Conservation (phyloP, 2,888 invertebrate species). For the Nasonovia ribisnigri region DNA sequence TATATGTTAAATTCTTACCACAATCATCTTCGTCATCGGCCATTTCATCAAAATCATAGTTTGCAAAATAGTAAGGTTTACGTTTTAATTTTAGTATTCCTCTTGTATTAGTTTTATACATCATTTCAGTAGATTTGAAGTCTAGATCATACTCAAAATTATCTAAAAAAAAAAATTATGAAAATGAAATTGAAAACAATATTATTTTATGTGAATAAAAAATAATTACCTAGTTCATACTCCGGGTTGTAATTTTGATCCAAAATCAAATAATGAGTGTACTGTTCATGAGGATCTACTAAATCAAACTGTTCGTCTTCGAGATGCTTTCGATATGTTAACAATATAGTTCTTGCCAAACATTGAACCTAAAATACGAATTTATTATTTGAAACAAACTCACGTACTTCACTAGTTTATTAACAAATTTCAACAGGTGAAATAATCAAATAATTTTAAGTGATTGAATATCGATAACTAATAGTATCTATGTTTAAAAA, state of each 20-base stretch:
- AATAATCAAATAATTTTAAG: not conserved
- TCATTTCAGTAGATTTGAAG: not conserved
- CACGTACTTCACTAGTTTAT: not conserved
- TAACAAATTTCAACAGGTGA: not conserved
- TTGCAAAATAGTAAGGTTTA: not conserved
- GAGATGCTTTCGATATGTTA: not conserved
- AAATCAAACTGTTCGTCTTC: not conserved
- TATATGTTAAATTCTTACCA: not conserved
- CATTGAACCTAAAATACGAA: not conserved
- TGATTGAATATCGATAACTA: not conserved
- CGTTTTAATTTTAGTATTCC: not conserved
- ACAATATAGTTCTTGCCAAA: not conserved
- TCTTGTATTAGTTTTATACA: not conserved
- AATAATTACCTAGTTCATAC: not conserved
- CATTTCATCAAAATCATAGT: not conserved
- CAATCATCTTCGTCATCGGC: not conserved
- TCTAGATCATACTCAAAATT: not conserved
- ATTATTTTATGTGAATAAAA: not conserved
- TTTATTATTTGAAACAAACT: not conserved
- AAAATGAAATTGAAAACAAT: not conserved
- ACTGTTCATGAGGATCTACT: not conserved
- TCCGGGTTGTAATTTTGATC: not conserved
- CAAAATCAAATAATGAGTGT: not conserved
- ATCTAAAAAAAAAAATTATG: not conserved
- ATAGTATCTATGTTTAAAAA: not conserved